These are phyloP conservation scores for Chrysolina haemoptera DNA, from an alignment of 2,888 invertebrate genomes.

Conservation along the genomic window DNA sequence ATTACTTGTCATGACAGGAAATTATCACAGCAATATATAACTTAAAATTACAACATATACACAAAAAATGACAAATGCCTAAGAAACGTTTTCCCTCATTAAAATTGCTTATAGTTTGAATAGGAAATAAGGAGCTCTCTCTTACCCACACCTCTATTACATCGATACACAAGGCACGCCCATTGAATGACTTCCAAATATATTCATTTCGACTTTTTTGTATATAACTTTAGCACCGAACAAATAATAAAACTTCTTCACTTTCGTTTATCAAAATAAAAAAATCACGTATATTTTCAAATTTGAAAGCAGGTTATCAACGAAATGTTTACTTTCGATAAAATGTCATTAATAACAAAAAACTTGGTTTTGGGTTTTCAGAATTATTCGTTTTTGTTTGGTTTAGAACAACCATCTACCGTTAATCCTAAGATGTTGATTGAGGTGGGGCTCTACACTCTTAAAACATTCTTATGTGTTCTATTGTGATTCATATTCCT, in stretches of 20 bases:
- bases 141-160: conserved; percentile 30
- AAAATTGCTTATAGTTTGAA: conserved; percentile 64
- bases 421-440: conserved; percentile 45
- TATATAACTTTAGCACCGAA: conserved; percentile 47
- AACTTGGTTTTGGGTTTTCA: conserved; percentile 27
- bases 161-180: conserved; percentile 54
- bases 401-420: conserved; percentile 48
- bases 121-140: conserved; percentile 38
- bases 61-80: conserved; percentile 53
- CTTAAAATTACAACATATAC: conserved; percentile 53
- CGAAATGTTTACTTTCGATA: conserved; percentile 19
- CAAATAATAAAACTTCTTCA: conserved; percentile 50
- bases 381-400: conserved; percentile 9
- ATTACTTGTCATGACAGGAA: conserved; percentile 64
- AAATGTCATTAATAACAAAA: conserved; percentile 29
- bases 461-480: conserved; percentile 66
- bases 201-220: conserved; percentile 28
- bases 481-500: conserved; percentile 66
- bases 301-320: conserved; percentile 32
- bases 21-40: conserved; percentile 65
- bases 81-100: conserved; percentile 30
- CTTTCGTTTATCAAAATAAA: conserved; percentile 49
- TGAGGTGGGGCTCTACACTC: conserved; percentile 61
- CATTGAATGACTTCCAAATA: conserved; percentile 44
- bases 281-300: conserved; percentile 54